Conservation (phyloP, 2,113 vertebrate genomes). For the Neotoma lepida region DNA sequence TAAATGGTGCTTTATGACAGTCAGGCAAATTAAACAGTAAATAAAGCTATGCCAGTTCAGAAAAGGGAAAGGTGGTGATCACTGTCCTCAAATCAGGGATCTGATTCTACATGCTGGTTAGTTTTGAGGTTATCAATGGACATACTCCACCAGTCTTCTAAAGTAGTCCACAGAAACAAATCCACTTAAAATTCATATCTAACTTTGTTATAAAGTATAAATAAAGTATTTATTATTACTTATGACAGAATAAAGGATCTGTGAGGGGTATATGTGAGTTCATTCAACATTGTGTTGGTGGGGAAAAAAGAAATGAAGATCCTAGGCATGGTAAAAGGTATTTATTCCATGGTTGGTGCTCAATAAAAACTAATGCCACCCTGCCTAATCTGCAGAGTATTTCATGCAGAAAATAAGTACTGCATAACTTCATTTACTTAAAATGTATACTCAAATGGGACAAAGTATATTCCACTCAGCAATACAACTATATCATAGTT, state of each 20-base stretch:
- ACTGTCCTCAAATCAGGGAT: slow-evolving; percentile 51
- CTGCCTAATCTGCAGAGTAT: not conserved
- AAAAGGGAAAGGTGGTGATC: slow-evolving; percentile 43
- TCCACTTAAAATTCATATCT: slow-evolving; percentile 15
- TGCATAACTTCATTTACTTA: not conserved
- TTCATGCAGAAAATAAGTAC: slow-evolving; percentile 41
- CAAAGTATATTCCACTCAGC: slow-evolving; percentile 29
- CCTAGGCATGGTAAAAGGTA: not conserved
- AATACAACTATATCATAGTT: not conserved
- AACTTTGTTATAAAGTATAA: no score
- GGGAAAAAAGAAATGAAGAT: slow-evolving; percentile 8
- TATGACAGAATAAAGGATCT: slow-evolving; percentile 18
- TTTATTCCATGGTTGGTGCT: not conserved
- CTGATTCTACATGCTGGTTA: slow-evolving; percentile 18
- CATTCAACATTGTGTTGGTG: not conserved
- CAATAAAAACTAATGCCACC: not conserved
- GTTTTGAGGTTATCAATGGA: slow-evolving; percentile 39
- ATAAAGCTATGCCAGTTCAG: slow-evolving; percentile 55
- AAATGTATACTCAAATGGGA: not conserved
- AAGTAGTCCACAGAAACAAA: slow-evolving; percentile 53
- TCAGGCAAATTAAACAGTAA: slow-evolving; percentile 70
- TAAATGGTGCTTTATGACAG: slow-evolving; percentile 80
- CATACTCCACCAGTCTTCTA: slow-evolving; percentile 32
- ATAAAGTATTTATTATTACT: no score
- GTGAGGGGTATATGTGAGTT: not conserved